Base-by-base conservation (phyloP, 23 tunicate genomes). In the Oikopleura vanhoeffeni region DNA sequence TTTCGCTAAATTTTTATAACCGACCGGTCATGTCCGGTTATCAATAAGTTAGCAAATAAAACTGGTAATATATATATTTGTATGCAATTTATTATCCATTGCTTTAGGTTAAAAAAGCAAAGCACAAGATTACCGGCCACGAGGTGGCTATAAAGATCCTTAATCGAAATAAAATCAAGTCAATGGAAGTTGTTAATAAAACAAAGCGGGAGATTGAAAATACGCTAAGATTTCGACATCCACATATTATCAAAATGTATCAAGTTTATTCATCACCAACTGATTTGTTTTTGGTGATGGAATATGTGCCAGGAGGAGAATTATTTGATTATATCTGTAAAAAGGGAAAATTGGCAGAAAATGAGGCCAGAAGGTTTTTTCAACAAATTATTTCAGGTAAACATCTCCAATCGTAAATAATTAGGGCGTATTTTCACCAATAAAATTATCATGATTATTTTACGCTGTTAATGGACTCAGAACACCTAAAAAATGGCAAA, bases 341-440 rank as follows among this genome's bases (percentile, higher is more conserved):
- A 41, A 89, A 95, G 86, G 99, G 99, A 84, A 91, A 91, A 82
- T 85, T 95, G 3, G 84, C 87, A 41, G 99, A 95, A 83, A 58
- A 41, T 84, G 99, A 95, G 83, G 96, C 99, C 39, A 67, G 99
- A 67, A 88, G 91, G 40, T 95, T 95, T 49, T 95, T 95, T 83
- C 99, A 95, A 67, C 99, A 95, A 67, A 95, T 95, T 67, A 95
- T 95, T 40, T 95, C 99, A 76, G 98, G 98, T n/a, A n/a, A n/a
- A n/a, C n/a, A n/a, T n/a, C n/a, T n/a, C n/a, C n/a, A n/a, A n/a
- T 92, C 76, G 30, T n/a, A n/a, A n/a, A n/a, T n/a, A n/a, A n/a
- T n/a, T n/a, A n/a, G n/a, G n/a, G n/a, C n/a, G n/a, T n/a, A n/a
- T n/a, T n/a, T n/a, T n/a, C n/a, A n/a, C n/a, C n/a, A n/a, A n/a